Evolutionary conservation across 37 sponge, comb jelly and placozoan genomes (phyloP).

Genomic region (Ianthella basta): DNA sequence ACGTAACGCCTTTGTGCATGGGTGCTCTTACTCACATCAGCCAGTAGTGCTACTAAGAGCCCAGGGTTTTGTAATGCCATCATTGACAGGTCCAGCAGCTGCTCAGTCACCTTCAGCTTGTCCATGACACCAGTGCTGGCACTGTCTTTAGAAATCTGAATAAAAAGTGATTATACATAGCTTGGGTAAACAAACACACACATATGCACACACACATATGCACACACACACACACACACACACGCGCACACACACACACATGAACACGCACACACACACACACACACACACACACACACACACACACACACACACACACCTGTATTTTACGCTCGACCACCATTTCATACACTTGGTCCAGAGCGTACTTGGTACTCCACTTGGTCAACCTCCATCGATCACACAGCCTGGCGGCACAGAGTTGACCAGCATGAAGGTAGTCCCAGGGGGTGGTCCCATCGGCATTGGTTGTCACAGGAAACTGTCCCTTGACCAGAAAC

Average conservation of each 20-base stretch:
- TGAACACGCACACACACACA: conserved; percentile 2
- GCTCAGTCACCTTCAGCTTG: not conserved
- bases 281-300: conserved; percentile 21
- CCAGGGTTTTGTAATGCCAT: conserved; percentile 47
- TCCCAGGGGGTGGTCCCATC: conserved; percentile 72
- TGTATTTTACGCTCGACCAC: conserved; percentile 32
- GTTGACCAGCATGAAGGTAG: conserved; percentile 39
- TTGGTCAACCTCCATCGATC: conserved; percentile 56
- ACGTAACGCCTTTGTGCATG: too few species aligned
- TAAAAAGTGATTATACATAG: not conserved
- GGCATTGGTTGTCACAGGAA: conserved; percentile 69
- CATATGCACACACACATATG: not conserved
- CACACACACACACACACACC: conserved; percentile 45
- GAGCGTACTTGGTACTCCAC: conserved; percentile 48
- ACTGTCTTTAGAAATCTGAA: not conserved
- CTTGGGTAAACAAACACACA: not conserved
- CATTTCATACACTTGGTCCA: conserved; percentile 48
- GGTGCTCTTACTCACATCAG: conserved; percentile 36
- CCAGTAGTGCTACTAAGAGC: conserved; percentile 51
- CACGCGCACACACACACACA: not conserved
- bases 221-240: conserved; percentile 7
- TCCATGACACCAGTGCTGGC: not conserved
- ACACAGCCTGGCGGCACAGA: conserved; percentile 60
- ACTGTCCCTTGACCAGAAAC: conserved; percentile 50
- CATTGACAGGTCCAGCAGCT: not conserved